Conservation (phyloP, 2,888 invertebrate species). For the Tiphia femorata region DNA sequence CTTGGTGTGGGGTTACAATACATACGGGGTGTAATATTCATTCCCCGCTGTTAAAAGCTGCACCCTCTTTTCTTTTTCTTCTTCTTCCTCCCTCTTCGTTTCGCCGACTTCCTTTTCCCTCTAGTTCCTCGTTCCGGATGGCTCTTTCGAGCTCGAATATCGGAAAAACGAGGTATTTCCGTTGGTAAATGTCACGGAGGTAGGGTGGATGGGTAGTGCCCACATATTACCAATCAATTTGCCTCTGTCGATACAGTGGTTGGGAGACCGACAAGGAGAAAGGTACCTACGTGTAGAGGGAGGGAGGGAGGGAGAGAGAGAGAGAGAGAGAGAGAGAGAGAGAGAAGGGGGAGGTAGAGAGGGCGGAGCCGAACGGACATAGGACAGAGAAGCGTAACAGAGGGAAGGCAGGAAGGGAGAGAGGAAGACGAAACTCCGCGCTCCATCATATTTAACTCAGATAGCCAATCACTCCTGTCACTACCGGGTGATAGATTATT, state of each 20-base stretch:
- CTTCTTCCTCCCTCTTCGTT: too few species aligned
- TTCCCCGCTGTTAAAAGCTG: not conserved
- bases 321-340: conserved; percentile 14
- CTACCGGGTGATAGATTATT: conserved; percentile 57
- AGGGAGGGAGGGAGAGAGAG: conserved; percentile 1
- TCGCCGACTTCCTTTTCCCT: not conserved
- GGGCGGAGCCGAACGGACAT: too few species aligned
- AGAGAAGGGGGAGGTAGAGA: not conserved
- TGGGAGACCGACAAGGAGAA: not conserved
- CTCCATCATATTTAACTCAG: conserved; percentile 59
- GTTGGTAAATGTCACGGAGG: conserved; percentile 50
- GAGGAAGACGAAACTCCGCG: conserved; percentile 31
- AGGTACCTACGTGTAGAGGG: not conserved
- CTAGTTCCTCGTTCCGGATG: conserved; percentile 32
- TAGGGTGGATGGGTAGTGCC: conserved; percentile 40
- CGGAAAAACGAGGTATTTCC: conserved; percentile 49
- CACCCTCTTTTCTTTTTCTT: too few species aligned
- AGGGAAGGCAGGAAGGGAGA: not conserved
- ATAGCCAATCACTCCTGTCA: conserved; percentile 56
- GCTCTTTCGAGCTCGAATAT: conserved; percentile 46
- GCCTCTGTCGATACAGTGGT: conserved; percentile 49
- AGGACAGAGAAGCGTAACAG: conserved; percentile 16
- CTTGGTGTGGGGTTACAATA: not conserved
- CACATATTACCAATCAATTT: conserved; percentile 55
- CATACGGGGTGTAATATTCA: not conserved